phyloP scores from a whole-genome alignment of 1,140 invertebrate species.

The Drosophila azteca region DNA sequence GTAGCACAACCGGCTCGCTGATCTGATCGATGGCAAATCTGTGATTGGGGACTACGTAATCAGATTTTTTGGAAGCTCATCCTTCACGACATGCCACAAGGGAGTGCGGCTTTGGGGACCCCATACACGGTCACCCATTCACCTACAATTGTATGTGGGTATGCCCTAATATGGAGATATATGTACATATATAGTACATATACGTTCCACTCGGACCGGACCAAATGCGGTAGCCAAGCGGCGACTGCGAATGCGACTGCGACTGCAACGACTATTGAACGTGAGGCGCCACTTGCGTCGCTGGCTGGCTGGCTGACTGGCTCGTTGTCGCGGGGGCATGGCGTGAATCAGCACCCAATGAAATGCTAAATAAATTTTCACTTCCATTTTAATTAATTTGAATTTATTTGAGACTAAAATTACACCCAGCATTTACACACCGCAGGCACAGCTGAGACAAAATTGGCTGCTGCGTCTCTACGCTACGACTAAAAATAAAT shows the following conservation, averaged over 20 bases:
- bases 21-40: conserved; percentile 45
- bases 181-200: conserved; percentile 10
- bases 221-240: conserved; percentile 49
- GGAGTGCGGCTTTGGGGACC: conserved; percentile 30
- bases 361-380: conserved; percentile 80
- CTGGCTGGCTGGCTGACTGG: background rate
- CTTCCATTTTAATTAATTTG: conserved; percentile 80
- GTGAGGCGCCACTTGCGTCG: conserved; percentile 75
- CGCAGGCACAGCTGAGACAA: conserved; percentile 30
- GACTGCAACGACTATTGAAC: conserved; percentile 24
- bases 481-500: conserved; percentile 69
- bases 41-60: conserved; percentile 13
- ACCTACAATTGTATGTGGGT: background rate
- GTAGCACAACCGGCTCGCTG: conserved; percentile 28
- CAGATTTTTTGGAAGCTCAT: conserved; percentile 18
- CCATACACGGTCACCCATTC: conserved; percentile 18
- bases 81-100: conserved; percentile 66
- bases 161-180: conserved; percentile 60
- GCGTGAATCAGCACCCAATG: conserved; percentile 69
- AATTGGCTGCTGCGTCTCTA: conserved; percentile 25
- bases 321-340: conserved; percentile 1
- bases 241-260: conserved; percentile 3
- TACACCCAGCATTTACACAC: conserved; percentile 57
- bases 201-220: conserved; percentile 12
- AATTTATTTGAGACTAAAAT: conserved; percentile 79